Conservation (phyloP, 2,797 vertebrate species). For the Furcifer pardalis region DNA sequence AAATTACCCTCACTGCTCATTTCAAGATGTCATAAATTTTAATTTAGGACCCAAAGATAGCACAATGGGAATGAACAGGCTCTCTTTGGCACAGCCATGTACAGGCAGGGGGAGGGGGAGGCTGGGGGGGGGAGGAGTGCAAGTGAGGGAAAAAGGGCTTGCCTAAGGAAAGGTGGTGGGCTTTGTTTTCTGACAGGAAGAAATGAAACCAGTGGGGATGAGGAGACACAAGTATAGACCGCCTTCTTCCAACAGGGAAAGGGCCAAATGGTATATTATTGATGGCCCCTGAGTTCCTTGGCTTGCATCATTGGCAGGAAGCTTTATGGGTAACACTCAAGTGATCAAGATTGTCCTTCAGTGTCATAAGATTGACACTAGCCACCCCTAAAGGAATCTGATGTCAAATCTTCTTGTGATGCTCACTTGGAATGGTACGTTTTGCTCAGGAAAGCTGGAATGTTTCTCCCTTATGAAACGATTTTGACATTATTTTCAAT, state of each 20-base stretch:
- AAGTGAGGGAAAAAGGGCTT: conserved; percentile 47
- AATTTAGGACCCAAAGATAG: conserved; percentile 99
- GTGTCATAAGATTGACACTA: background rate
- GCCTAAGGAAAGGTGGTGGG: conserved; percentile 45
- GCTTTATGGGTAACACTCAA: background rate
- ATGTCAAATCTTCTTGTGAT: background rate
- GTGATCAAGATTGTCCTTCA: conserved; percentile 2
- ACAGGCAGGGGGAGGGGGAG: conserved; percentile 50
- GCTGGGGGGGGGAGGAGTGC: conserved; percentile 38
- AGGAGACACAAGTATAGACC: rapidly evolving
- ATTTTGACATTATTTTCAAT: background rate
- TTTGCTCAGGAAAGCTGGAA: background rate
- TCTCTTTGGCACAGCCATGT: conserved; percentile 56
- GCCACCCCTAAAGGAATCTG: background rate
- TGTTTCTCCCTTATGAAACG: background rate
- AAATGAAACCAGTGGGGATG: conserved; percentile 20
- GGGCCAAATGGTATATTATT: background rate
- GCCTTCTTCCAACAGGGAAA: background rate
- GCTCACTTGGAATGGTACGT: background rate
- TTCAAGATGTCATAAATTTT: conserved; percentile 99
- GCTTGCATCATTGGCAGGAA: background rate
- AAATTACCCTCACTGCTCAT: conserved; percentile 99
- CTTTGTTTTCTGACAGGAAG: conserved; percentile 17
- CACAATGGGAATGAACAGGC: conserved; percentile 83
- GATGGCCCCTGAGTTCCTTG: background rate